Base-by-base conservation (phyloP, 1,140 invertebrate genomes). In the Whitmania pigra region DNA sequence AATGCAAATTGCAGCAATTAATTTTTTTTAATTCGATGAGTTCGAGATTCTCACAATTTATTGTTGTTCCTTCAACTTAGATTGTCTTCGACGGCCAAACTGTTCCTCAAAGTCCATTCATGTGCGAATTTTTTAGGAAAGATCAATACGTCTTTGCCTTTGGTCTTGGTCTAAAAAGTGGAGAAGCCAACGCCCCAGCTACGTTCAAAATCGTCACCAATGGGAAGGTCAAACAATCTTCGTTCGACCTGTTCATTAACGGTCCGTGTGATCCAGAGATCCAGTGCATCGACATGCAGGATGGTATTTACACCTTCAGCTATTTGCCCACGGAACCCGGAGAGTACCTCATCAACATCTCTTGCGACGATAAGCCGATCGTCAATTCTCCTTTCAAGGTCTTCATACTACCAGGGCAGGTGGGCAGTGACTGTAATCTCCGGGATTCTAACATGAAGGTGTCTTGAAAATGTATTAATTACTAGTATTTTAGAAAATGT, bases 291-390 rank as follows among this genome's bases (percentile, higher is more conserved):
- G 91, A 94, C 78, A 91, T 92, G 79, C 89, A 89, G 53, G 91
- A 93, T 83, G 91, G 90, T 15, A 91, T 90, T 17, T 91, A 90
- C 22, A 87, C 91, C 78, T 90, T 93, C 18, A 79, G 80, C 73
- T 94, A 93, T 81, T 86, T 88, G 79, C 92, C 92, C 4, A 92
- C 89, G 18, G 88, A 86, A 18, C 86, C 89, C 7, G 92, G 92
- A 27, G 90, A 92, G 76, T 95, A 95, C 78, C 90, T 90, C 9
- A 88, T 95, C 15, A 92, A 94, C 76, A 89, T 95, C 76, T 82
- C 93, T 31, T 93, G 90, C 77, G 88, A 92, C 78, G 83, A 82
- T 13, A 78, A 82, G 71, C 81, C 83, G 74, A 83, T 83, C 72
- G 82, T 81, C 27, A 77, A 79, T 9, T 82, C 82, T 18, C 82